A percentile compares a stretch with the other conserved stretches of the same genome.
Conservation (phyloP, 2,113 vertebrate species). For the human region DNA sequence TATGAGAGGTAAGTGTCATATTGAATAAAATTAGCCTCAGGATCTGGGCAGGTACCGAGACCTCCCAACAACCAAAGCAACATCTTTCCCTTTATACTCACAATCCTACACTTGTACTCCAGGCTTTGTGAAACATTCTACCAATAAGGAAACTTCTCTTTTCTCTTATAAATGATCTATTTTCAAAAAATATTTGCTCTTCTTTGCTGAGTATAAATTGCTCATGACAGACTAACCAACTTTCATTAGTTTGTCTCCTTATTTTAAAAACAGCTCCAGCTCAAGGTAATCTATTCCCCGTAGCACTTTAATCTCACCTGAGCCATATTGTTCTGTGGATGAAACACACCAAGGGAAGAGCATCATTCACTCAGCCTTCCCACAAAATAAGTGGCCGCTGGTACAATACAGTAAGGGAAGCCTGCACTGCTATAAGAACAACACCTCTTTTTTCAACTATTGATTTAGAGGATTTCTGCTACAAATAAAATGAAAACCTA, state of each 20-base stretch:
- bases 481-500: constrained; percentile 45
- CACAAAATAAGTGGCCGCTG: background rate
- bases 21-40: constrained; percentile 33
- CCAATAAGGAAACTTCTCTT: background rate
- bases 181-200: background rate
- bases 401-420: background rate
- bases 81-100: background rate
- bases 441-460: constrained; percentile 1
- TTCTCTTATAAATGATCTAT: background rate
- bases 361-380: background rate
- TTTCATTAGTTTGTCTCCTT: constrained; percentile 57
- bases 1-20: background rate
- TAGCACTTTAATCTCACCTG: background rate
- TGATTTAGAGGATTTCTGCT: constrained; percentile 36
- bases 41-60: background rate
- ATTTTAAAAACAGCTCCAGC: constrained; percentile 29
- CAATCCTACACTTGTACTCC: background rate
- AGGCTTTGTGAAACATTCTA: background rate
- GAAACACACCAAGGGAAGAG: background rate
- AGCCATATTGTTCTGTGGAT: background rate
- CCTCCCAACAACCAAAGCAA: background rate
- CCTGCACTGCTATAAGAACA: constrained; percentile 7
- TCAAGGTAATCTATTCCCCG: background rate
- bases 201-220: constrained; percentile 43
- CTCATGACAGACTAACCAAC: background rate